phyloP scores from a whole-genome alignment of 1,140 invertebrate genomes.

The Steinernema feltiae region DNA sequence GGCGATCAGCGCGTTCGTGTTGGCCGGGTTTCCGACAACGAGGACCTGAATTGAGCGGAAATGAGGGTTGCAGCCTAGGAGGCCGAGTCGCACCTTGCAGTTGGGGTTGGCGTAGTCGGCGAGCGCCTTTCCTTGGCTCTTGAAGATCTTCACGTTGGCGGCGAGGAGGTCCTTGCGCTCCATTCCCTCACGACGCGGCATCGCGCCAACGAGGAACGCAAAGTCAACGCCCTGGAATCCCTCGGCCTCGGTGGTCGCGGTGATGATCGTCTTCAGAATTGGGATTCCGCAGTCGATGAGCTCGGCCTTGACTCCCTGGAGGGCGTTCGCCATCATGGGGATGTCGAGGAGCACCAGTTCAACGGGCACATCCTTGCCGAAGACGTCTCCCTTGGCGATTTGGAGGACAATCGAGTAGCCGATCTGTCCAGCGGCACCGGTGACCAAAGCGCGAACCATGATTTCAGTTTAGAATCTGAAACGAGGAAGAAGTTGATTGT shows the following conservation, averaged over 20 bases:
- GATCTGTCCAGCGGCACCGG: slow-evolving; percentile 90
- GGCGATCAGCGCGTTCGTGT: slow-evolving; percentile 95
- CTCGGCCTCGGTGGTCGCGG: slow-evolving; percentile 76
- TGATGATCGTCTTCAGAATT: slow-evolving; percentile 58
- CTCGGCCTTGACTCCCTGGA: slow-evolving; percentile 96
- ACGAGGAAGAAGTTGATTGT: not conserved
- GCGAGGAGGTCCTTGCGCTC: slow-evolving; percentile 90
- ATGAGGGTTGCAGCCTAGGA: not conserved
- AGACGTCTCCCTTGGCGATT: slow-evolving; percentile 89
- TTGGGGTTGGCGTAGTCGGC: slow-evolving; percentile 86
- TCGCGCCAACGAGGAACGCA: slow-evolving; percentile 95
- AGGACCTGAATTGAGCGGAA: slow-evolving; percentile 65
- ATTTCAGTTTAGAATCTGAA: not conserved
- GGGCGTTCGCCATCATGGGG: slow-evolving; percentile 81
- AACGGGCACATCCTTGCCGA: slow-evolving; percentile 75
- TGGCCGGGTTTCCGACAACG: slow-evolving; percentile 98
- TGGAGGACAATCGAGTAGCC: slow-evolving; percentile 76
- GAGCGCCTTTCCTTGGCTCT: slow-evolving; percentile 81
- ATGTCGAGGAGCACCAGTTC: slow-evolving; percentile 90
- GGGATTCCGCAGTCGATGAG: slow-evolving; percentile 88
- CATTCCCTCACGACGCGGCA: slow-evolving; percentile 97
- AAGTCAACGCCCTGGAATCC: slow-evolving; percentile 94
- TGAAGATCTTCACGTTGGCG: slow-evolving; percentile 98
- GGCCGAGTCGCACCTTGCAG: slow-evolving; percentile 71
- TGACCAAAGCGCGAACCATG: slow-evolving; percentile 79